phyloP scores from a whole-genome alignment of 2,797 vertebrate species.

The Carduelis carduelis region DNA sequence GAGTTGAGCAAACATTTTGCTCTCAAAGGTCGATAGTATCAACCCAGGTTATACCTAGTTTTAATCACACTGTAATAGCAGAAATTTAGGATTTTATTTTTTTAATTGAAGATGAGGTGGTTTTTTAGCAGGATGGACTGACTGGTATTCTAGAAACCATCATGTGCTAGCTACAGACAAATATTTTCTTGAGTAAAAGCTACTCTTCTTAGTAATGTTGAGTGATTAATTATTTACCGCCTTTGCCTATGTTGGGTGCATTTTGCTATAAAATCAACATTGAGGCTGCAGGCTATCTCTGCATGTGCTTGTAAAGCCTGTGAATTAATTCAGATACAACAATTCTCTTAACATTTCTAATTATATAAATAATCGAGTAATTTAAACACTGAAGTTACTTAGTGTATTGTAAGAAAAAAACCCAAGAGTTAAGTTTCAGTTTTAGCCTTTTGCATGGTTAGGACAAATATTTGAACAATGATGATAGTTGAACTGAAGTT shows the following conservation, averaged over 20 bases:
- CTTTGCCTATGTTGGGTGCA: neutral
- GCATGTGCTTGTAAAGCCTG: slow-evolving; percentile 4
- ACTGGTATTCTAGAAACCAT: neutral
- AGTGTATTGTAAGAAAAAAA: neutral
- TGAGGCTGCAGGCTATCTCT: slow-evolving; percentile 12
- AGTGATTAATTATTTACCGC: slow-evolving; percentile 25
- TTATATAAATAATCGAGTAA: neutral
- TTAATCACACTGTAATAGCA: neutral
- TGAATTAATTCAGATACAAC: slow-evolving; percentile 8
- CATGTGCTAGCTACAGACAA: neutral
- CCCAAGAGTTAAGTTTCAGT: neutral
- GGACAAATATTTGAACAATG: neutral
- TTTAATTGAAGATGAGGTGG: neutral
- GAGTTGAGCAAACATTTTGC: neutral
- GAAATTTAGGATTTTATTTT: neutral
- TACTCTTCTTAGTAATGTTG: neutral
- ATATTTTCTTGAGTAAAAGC: neutral
- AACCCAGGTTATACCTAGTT: neutral
- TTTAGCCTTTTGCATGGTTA: neutral
- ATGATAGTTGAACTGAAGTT: neutral
- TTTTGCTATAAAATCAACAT: neutral
- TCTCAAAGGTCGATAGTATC: neutral
- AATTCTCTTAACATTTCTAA: slow-evolving; percentile 38
- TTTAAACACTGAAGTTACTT: slow-evolving; percentile 40
- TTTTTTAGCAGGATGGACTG: neutral